These are phyloP conservation scores for Philopotamus ludificatus DNA, from an alignment of 1,140 invertebrate genomes.

Conservation along the genomic window DNA sequence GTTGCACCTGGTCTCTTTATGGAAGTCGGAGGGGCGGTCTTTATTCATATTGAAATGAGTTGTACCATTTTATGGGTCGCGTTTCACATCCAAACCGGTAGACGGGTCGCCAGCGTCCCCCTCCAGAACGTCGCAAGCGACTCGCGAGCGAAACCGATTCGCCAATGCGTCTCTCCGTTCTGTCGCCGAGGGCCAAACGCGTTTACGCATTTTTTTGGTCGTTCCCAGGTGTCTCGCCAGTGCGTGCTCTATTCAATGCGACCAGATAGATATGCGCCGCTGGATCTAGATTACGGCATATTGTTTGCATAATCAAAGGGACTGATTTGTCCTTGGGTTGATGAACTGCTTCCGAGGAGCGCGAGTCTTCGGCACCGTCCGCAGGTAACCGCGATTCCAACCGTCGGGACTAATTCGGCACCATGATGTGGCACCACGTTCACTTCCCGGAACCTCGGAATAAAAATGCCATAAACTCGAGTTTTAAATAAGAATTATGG, in stretches of 20 bases:
- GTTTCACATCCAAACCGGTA: constrained; percentile 23
- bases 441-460: constrained; percentile 38
- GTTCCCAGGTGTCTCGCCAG: constrained; percentile 27
- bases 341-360: no score
- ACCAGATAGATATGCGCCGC: background rate
- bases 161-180: background rate
- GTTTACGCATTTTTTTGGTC: constrained; percentile 10
- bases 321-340: no score
- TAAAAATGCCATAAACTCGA: constrained; percentile 38
- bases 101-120: background rate
- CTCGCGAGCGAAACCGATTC: background rate
- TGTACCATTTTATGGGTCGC: constrained; percentile 38
- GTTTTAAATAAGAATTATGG: constrained; percentile 32
- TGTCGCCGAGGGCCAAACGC: background rate
- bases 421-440: constrained; percentile 37
- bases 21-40: constrained; percentile 30
- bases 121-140: constrained; percentile 17
- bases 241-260: constrained; percentile 7
- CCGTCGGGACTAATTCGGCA: constrained; percentile 31
- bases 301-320: constrained; percentile 33
- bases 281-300: constrained; percentile 8
- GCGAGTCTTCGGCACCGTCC: no score
- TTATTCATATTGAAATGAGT: constrained; percentile 42
- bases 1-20: constrained; percentile 36
- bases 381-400: no score